phyloP scores from a whole-genome alignment of 2,113 vertebrate genomes.

The Pollachius pollachius region DNA sequence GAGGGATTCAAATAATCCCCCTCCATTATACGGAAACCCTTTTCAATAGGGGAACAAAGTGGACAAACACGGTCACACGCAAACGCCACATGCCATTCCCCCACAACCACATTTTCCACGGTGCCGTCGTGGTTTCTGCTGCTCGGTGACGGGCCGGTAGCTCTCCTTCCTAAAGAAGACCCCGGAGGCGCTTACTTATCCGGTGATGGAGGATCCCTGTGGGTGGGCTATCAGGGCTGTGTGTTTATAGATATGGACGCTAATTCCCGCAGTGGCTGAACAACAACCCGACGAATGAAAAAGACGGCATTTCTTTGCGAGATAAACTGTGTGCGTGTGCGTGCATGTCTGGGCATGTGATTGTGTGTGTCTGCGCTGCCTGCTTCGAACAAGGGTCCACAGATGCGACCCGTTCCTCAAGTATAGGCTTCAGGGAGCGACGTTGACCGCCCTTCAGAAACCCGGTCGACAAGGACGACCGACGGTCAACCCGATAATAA shows the following conservation, averaged over 20 bases:
- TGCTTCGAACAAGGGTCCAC: too few relatives aligned
- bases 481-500: background rate
- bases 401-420: too few relatives aligned
- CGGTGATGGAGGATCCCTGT: slow-evolving; percentile 28
- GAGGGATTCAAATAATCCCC: too few relatives aligned
- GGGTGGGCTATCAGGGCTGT: slow-evolving; percentile 4
- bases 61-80: slow-evolving; percentile 1
- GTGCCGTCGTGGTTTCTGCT: slow-evolving; percentile 19
- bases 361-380: slow-evolving; percentile 1
- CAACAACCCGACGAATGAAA: too few relatives aligned
- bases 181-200: slow-evolving; percentile 15
- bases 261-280: too few relatives aligned
- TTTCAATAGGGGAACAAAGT: slow-evolving; percentile 2
- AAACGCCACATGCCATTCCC: background rate
- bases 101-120: slow-evolving; percentile 24
- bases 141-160: slow-evolving; percentile 9
- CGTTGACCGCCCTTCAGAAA: background rate
- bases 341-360: background rate
- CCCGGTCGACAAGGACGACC: background rate
- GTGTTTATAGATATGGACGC: background rate
- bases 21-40: background rate
- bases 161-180: slow-evolving; percentile 12
- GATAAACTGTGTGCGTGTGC: too few relatives aligned
- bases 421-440: too few relatives aligned
- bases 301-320: too few relatives aligned